A percentile compares a stretch with the other conserved stretches of the same genome.
These are phyloP conservation scores for Zophobas atratus DNA, from an alignment of 1,140 invertebrate species.

Conservation along the genomic window DNA sequence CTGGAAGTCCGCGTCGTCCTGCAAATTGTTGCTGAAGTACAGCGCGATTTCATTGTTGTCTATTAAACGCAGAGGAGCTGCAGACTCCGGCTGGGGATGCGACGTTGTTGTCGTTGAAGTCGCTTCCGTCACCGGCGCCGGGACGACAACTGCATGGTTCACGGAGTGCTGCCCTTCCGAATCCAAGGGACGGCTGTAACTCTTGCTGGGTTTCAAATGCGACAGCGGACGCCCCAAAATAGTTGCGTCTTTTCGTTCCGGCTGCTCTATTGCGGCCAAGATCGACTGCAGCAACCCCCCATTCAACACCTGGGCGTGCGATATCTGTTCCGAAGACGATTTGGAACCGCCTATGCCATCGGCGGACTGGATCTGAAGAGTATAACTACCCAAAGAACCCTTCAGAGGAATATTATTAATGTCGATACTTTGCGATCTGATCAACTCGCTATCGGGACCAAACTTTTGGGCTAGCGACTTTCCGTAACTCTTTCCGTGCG, in stretches of 20 bases:
- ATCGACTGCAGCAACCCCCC: slow-evolving; percentile 85
- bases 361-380: slow-evolving; percentile 82
- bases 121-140: slow-evolving; percentile 50
- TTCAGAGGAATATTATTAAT: slow-evolving; percentile 75
- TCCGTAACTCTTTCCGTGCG: slow-evolving; percentile 61
- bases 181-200: slow-evolving; percentile 17
- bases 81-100: slow-evolving; percentile 33
- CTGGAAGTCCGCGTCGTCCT: slow-evolving; percentile 6
- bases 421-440: slow-evolving; percentile 65
- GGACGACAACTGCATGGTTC: slow-evolving; percentile 57
- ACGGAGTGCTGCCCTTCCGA: slow-evolving; percentile 55
- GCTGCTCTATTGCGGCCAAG: slow-evolving; percentile 80
- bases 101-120: slow-evolving; percentile 22
- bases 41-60: slow-evolving; percentile 72
- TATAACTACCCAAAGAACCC: slow-evolving; percentile 77
- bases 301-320: slow-evolving; percentile 83
- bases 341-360: slow-evolving; percentile 67
- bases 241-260: slow-evolving; percentile 57
- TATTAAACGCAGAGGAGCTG: slow-evolving; percentile 64
- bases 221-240: slow-evolving; percentile 49
- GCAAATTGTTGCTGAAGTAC: slow-evolving; percentile 66
- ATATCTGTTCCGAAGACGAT: slow-evolving; percentile 66
- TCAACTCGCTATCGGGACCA: slow-evolving; percentile 63
- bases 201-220: slow-evolving; percentile 54
- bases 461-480: slow-evolving; percentile 64